Evolutionary conservation across 2,797 vertebrate species (phyloP), one percentile per base, ranked within the genome.

Genomic region (Cephalopachus bancanus): DNA sequence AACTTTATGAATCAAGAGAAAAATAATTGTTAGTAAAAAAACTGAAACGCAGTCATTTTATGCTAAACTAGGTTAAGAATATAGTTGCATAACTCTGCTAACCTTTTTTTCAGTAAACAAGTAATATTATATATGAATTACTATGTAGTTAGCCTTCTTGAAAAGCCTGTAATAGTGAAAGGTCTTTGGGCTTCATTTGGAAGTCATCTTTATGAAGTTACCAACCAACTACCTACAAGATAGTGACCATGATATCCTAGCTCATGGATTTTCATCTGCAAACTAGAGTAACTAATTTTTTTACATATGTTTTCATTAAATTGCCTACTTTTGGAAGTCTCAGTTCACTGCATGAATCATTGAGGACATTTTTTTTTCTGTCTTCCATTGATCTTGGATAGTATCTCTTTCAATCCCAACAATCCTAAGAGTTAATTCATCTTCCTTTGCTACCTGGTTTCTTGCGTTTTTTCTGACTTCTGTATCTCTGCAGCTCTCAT

Each of bases 31-130:
- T 91, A 67, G 3, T 76, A 78, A 83, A 64, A 71, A 22, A 53
- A 62, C 2, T 89, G 37, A 91, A 72, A 51, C 37, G 10, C 28
- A 84, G 51, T 84, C 33, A 88, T 81, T 11, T 81, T 60, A 89
- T 57, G 17, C 62, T 88, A 89, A 37, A 84, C 22, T 72, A 84
- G 12, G 14, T 65, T 69, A 93, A 44, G 20, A 69, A 1, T 53
- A 1, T 76, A 79, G 33, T 94, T 93, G 60, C 0, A 28, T 79
- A 94, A 86, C 10, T 69, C 30, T 62, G 22, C 30, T 93, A 49
- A 69, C 3, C 51, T 44, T 60, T 91, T 95, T 91, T 93, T 93
- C 20, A 76, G 81, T 94, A 91, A 76, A 88, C 33, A 83, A 84
- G 28, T 60, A 51, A 49, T 94, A 51, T 67, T 1, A 74, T 89